Evolutionary conservation across 2,797 vertebrate species (phyloP), one percentile per base, ranked within the genome.

Genomic region (Ptychadena robeensis): DNA sequence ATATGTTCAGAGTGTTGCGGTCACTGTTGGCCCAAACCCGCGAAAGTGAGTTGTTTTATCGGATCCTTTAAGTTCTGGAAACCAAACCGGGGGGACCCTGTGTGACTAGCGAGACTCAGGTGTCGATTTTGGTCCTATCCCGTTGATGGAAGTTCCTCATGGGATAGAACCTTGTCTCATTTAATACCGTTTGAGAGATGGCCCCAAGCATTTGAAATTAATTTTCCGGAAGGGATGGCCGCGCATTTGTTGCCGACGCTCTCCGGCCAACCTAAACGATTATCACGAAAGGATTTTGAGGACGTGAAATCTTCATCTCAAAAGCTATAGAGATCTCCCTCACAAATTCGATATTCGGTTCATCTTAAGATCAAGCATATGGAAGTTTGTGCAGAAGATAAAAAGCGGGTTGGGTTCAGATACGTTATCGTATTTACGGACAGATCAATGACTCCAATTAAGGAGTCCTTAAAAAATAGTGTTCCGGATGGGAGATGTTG

Each of bases 171-270:
- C 25, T 14, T 69, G 48, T 4, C 38, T 85, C 86, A 0, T 35
- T 80, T 73, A 95, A 93, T 71, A 90, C 86, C 6, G 86, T 96
- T 0, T 0, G 0, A 3, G 93, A 92, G 44, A 97, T 75, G 8
- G 95, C 92, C n/a, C n/a, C 0, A 98, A 85, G 0, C 9, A 44
- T 0, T 68, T 5, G 30, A 98, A 90, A 0, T 76, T 27, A 79
- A 96, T 91, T 44, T 89, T 91, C 88, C 80, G 91, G 64, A 97
- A 96, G 1, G 96, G 96, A 87, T 96, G 98, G 80, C 90, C 89
- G 40, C 89, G 40, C 96, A 98, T 5, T 30, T 80, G 27, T 71
- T 69, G 95, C 93, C 95, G 85, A 89, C 82, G 22, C 74, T 71
- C n/a, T 59, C 64, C 31, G 61, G 85, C 2, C 0, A n/a, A 9